Evolutionary conservation across 2,888 invertebrate genomes (phyloP), one percentile per base, ranked within the genome.

Genomic region (Dermolepida albohirtum): DNA sequence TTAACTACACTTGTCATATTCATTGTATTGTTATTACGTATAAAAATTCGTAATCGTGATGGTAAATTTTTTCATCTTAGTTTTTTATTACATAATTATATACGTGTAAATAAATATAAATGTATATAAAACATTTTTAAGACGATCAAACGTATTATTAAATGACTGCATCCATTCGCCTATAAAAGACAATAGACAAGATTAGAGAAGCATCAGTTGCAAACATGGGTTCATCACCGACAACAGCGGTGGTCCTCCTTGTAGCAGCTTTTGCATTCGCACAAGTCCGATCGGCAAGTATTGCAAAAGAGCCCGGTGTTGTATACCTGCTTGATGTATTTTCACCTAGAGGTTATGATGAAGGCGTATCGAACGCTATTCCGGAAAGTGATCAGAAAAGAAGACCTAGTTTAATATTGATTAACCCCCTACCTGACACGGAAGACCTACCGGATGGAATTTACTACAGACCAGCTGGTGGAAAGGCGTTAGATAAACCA

Each of bases 381-480:
- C 67, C 75, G 10, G 67, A 73, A 11, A 68, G 70, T 22, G 71
- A 69, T 12, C 49, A 55, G 10, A 59, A 64, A 11, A 70, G 64
- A 43, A 41, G 47, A 29, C 55, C 67, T 8, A 73, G 64, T 63
- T 63, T 68, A 47, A 49, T 68, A 39, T 43, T 64, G 14, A 49
- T 68, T 51, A 55, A 68, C 10, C 77, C 79, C 5, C 74, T 81
- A 59, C 74, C 76, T 17, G 75, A 78, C 7, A 71, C 76, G 29
- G 75, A 77, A 22, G 79, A 78, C 27, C 59, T 74, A 14, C 75
- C 75, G 8, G 81, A 82, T 76, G 81, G 81, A n/a, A 76, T 82
- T 44, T 81, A 82, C 71, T 81, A 79, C 72, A 75, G 78, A 64
- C 80, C 81, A 11, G 77, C 72, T 41, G 71, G 75, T 68, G 79